Evolutionary conservation across 2,113 vertebrate species (phyloP).

Genomic region (Sinosuthora webbiana): DNA sequence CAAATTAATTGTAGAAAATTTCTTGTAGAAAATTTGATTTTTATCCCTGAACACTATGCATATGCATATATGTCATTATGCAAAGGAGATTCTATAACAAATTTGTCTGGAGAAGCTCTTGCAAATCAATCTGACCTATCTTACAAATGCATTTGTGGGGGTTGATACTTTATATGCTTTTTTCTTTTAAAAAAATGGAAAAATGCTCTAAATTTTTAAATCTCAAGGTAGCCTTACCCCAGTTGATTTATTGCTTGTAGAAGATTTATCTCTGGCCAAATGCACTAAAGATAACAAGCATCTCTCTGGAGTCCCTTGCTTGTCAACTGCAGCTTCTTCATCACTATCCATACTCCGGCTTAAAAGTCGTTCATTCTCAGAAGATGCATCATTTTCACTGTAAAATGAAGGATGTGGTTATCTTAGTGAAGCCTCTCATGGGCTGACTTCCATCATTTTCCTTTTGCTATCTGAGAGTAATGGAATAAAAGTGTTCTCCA

Average conservation of each 20-base stretch:
- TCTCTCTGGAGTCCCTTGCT: constrained; percentile 86
- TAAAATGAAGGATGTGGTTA: background rate
- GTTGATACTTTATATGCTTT: background rate
- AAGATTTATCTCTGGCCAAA: constrained; percentile 83
- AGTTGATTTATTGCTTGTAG: constrained; percentile 82
- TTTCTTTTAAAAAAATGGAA: background rate
- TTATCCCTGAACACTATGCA: background rate
- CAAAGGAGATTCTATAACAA: background rate
- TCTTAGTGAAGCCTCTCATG: background rate
- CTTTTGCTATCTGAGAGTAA: background rate
- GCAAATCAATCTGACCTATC: background rate
- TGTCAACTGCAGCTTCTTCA: constrained; percentile 90
- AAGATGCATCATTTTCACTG: constrained; percentile 97
- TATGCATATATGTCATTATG: background rate
- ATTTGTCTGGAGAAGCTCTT: background rate
- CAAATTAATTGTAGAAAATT: background rate
- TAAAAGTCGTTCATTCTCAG: constrained; percentile 94
- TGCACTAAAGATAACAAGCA: constrained; percentile 92
- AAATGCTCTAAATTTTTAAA: background rate
- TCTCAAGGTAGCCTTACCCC: constrained; percentile 79
- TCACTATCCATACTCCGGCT: constrained; percentile 97
- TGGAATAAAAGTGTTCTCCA: background rate
- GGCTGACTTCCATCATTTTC: background rate
- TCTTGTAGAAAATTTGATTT: background rate
- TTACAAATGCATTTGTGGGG: background rate